Base-by-base conservation (phyloP, 2,113 vertebrate species). In the Calidris pugnax region DNA sequence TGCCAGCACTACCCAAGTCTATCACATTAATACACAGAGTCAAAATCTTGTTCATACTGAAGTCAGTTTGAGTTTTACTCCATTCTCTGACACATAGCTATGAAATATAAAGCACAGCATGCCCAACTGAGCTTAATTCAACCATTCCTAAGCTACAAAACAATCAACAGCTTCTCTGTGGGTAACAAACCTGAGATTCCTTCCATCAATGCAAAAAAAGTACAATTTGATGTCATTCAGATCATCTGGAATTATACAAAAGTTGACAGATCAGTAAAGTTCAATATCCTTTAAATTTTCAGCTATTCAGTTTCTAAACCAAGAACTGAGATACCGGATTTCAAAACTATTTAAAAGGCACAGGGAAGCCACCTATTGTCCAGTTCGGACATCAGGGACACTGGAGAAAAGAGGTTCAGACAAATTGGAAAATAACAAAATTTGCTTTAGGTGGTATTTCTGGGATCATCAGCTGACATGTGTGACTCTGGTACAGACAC, bases 381-480 rank as follows among this genome's bases (percentile, higher is more conserved):
- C 39, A 20, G 9, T 19, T 86, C 39, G 8, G n/a, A 67, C 16
- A 10, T 0, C 41, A 7, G 16, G 35, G 19, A 79, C 45, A 50
- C 23, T 18, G 45, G 11, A 50, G 20, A 56, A 39, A 6, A 51
- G 11, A 22, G 3, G 18, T 50, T 51, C 26, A 37, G 19, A 30
- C 32, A 59, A 63, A 41, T 0, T 20, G 16, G 30, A 82, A 93
- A 64, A 33, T 0, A 68, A 4, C 4, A 64, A 7, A 11, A 50
- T 13, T 19, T 12, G 27, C 62, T 87, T 78, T 26, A 22, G 41
- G 48, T 1, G 1, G 10, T 27, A 57, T 51, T 77, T 67, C 57
- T 78, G 33, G 33, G 21, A 71, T 56, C 4, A 1, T 14, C 28
- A 33, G 7, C 2, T 20, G n/a, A 10, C 10, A 32, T 2, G 1